phyloP scores from a whole-genome alignment of 2,888 invertebrate species.

The Chaetoderma sp. region DNA sequence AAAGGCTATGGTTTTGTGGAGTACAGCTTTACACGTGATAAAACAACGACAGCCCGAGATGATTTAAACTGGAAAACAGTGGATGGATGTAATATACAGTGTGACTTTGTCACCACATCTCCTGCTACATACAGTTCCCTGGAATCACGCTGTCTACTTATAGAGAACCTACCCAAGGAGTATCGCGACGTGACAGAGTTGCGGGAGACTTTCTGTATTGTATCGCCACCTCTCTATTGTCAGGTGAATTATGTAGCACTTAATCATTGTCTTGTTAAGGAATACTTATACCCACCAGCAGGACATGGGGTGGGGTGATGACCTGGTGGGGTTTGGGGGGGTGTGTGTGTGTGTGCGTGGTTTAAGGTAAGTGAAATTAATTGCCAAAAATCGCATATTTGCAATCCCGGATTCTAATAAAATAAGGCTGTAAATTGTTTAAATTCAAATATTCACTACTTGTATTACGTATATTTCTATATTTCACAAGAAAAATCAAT shows the following conservation, averaged over 20 bases:
- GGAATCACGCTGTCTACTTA: slow-evolving; percentile 73
- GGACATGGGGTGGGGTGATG: too few species aligned
- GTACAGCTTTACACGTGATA: slow-evolving; percentile 71
- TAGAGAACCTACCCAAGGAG: slow-evolving; percentile 72
- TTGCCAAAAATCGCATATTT: too few species aligned
- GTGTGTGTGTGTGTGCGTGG: too few species aligned
- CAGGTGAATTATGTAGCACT: slow-evolving; percentile 69
- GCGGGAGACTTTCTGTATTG: slow-evolving; percentile 71
- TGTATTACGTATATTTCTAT: too few species aligned
- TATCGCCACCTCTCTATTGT: slow-evolving; percentile 72
- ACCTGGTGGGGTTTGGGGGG: too few species aligned
- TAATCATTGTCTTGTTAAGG: too few species aligned
- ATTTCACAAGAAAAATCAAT: too few species aligned
- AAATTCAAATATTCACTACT: too few species aligned
- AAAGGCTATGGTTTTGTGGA: slow-evolving; percentile 74
- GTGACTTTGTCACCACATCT: slow-evolving; percentile 72
- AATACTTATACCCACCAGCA: too few species aligned
- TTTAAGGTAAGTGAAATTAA: too few species aligned
- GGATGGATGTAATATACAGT: slow-evolving; percentile 68
- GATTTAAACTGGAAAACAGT: slow-evolving; percentile 70
- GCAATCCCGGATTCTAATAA: too few species aligned
- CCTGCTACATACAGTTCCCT: slow-evolving; percentile 70
- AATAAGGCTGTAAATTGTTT: too few species aligned
- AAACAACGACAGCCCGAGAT: slow-evolving; percentile 71
- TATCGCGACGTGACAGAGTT: slow-evolving; percentile 72